Percentiles rank a stretch among this genome's conserved stretches.
Evolutionary conservation across 2,888 invertebrate species (phyloP).

Genomic region (Drosophila mettleri): DNA sequence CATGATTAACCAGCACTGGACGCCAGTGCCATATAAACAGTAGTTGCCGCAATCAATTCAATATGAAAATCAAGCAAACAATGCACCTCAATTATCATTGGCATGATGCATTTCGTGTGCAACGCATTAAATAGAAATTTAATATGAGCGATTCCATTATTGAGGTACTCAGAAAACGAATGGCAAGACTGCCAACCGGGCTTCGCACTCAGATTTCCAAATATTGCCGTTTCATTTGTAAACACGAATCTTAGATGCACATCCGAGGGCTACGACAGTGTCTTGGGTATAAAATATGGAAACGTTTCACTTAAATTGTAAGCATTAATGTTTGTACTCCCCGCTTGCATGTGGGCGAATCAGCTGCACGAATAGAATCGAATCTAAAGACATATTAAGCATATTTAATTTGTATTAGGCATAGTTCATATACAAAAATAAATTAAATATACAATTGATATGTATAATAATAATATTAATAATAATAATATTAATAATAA

Average conservation of each 20-base stretch:
- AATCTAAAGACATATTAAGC: slow-evolving; percentile 13
- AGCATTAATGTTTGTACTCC: not conserved
- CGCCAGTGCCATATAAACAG: slow-evolving; percentile 1
- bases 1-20: slow-evolving; percentile 12
- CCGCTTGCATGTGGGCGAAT: not conserved
- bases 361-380: slow-evolving; percentile 12
- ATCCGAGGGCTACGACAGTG: not conserved
- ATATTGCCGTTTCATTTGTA: not conserved
- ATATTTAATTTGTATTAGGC: slow-evolving; percentile 43
- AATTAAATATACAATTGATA: slow-evolving; percentile 55
- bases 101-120: not conserved
- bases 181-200: slow-evolving; percentile 4
- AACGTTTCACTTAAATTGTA: slow-evolving; percentile 2
- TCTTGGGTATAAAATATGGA: not conserved
- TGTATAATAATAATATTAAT: slow-evolving; percentile 10
- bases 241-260: not conserved
- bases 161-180: not conserved
- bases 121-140: slow-evolving; percentile 3
- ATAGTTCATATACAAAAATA: slow-evolving; percentile 48
- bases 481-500: slow-evolving; percentile 9
- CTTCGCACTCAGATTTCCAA: not conserved
- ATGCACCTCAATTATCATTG: slow-evolving; percentile 1
- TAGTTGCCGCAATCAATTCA: not conserved
- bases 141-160: not conserved
- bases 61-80: not conserved